These are phyloP conservation scores for Ageneiosus marmoratus DNA, from an alignment of 2,113 vertebrate genomes.

Conservation along the genomic window DNA sequence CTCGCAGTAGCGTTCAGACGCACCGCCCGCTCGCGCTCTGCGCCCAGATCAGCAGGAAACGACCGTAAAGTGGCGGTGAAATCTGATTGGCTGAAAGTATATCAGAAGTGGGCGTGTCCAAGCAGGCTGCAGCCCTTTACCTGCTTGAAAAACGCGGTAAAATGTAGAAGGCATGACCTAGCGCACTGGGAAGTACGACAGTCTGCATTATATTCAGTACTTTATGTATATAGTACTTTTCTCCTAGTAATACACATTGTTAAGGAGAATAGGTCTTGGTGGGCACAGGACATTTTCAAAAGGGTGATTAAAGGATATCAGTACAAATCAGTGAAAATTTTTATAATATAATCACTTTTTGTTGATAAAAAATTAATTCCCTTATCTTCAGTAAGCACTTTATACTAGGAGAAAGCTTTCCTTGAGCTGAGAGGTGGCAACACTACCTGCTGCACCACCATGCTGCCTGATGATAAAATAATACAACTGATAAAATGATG, in stretches of 20 bases:
- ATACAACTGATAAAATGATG: not conserved
- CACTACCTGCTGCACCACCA: not conserved
- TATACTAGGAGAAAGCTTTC: not conserved
- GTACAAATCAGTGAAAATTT: not conserved
- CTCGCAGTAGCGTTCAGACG: not conserved
- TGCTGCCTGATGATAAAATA: not conserved
- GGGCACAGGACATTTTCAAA: not conserved
- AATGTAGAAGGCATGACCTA: not conserved
- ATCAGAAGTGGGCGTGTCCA: slow-evolving; percentile 61
- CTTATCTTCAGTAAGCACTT: not conserved
- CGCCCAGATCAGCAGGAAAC: slow-evolving; percentile 34
- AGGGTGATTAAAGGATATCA: not conserved
- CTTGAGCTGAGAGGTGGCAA: not conserved
- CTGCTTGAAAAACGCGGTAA: slow-evolving; percentile 56
- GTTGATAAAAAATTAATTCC: not conserved
- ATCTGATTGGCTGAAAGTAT: slow-evolving; percentile 63
- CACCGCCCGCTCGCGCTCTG: not conserved
- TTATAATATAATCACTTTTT: not conserved
- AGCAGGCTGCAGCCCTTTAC: slow-evolving; percentile 58
- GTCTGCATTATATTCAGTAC: not conserved
- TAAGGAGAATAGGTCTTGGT: not conserved
- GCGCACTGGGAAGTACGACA: not conserved
- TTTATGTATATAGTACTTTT: no score
- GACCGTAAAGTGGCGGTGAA: slow-evolving; percentile 55
- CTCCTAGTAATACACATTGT: not conserved